These are phyloP conservation scores for Fragum fragum DNA, from an alignment of 2,888 invertebrate genomes.

Conservation along the genomic window DNA sequence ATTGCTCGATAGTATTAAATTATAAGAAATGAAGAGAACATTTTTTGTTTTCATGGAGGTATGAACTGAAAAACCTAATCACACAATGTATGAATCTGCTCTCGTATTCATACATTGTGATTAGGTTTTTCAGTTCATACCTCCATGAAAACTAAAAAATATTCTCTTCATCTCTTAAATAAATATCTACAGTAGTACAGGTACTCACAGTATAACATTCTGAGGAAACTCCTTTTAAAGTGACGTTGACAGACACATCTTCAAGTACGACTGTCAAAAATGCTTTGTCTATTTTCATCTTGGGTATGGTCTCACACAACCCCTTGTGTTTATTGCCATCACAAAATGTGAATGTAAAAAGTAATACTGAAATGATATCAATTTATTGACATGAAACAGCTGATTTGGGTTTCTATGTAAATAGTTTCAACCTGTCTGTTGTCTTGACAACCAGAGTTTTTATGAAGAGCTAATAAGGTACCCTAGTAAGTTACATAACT, in stretches of 20 bases:
- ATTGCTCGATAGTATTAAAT: too few relatives aligned
- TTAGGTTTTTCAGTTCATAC: too few relatives aligned
- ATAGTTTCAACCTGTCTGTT: neutral
- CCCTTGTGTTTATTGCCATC: neutral
- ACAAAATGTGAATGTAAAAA: neutral
- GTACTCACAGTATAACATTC: constrained; percentile 54
- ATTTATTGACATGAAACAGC: neutral
- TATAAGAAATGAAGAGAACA: too few relatives aligned
- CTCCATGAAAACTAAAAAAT: too few relatives aligned
- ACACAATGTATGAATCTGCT: too few relatives aligned
- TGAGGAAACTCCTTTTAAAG: constrained; percentile 36
- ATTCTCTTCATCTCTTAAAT: too few relatives aligned
- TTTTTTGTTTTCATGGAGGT: too few relatives aligned
- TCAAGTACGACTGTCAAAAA: constrained; percentile 35
- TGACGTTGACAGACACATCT: constrained; percentile 33
- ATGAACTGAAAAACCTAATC: too few relatives aligned
- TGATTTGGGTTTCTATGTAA: neutral
- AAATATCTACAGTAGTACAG: too few relatives aligned
- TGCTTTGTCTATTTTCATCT: constrained; percentile 49
- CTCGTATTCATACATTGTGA: too few relatives aligned
- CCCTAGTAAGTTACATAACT: neutral
- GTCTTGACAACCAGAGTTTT: neutral
- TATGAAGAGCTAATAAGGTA: neutral
- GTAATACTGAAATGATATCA: neutral
- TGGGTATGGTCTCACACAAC: neutral